Base-by-base conservation (phyloP, 2,888 invertebrate species). In the Eristalis arbustorum region DNA sequence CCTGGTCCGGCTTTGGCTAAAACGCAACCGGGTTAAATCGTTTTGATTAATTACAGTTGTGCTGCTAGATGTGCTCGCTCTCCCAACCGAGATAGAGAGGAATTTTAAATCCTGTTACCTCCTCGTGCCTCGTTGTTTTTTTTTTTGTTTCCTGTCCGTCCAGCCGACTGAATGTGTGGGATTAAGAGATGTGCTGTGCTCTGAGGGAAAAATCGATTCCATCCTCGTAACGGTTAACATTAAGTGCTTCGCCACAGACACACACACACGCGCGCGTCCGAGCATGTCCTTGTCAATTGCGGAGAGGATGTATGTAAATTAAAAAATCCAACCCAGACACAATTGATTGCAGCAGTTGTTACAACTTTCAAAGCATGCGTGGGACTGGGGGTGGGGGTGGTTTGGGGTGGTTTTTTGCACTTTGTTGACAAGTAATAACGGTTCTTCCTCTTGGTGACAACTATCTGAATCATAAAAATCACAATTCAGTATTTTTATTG, bases 41-140 rank as follows among this genome's bases (percentile, higher is more conserved):
- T 76, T 75, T 82, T 82, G 82, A 82, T 76, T 76, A 82, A 72
- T 82, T 82, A 82, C 76, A 72, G 71, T 76, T 25, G 25, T 13
- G 59, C 59, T n/a, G n/a, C 13, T 59, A 49, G 59, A 25, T 28
- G 59, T 59, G 3, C 59, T 8, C 31, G 8, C 31, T 31, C 31
- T 3, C 25, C 1, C 59, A 3, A 28, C 59, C 13, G 59, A 10
- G 49, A 28, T 18, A 13, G 59, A 49, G 49, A 25, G 59, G 59
- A 28, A 25, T 59, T 59, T 59, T 25, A 23, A 59, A 59, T 49
- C 49, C 49, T 49, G 49, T 49, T 49, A 49, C 49, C 49, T 49
- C 49, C 18, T 49, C 49, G 49, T 49, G 3, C 6, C n/a, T n/a
- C 49, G 6, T 49, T 49, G 49, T 49, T 49, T 49, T 49, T 49